Base-by-base conservation (phyloP, 35 echinoderm and acorn worm genomes). In the Chiridota heheva region DNA sequence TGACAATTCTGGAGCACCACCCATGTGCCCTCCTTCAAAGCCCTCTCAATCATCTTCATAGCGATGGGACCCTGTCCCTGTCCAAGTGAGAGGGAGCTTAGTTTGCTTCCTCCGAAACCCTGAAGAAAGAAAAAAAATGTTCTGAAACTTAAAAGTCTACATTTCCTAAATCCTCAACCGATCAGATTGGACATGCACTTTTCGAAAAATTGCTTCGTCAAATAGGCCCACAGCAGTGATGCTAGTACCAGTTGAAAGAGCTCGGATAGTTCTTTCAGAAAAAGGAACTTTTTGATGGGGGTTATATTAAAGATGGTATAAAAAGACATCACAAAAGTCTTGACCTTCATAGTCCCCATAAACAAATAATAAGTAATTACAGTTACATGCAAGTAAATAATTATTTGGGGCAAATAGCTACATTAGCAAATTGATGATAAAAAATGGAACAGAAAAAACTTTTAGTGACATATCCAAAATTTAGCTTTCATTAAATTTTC, bases 1-100 rank as follows among this genome's bases (percentile, higher is more conserved):
- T 98, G 95, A 62, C 95, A 98, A 75, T 98, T 98, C 80, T 98
- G 95, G 7, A 98, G 75, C 44, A 98, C 72, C 18, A 98, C 95
- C 95, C 95, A 98, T 7, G 95, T 91, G 25, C 95, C 95, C 78
- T 98, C 89, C 79, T 91, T 92, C 58, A 92, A 61, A 57, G 84
- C 95, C 27, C 88, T 88, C 76, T 91, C 84, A 60, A 91, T 98
- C 85, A 98, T 87, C 44, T 79, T 84, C 89, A 92, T 81, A n/a
- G 95, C 95, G 44, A 98, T 88, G 27, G 95, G 95, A 38, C 95
- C 95, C 49, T 98, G 95, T 22, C 93, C 88, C 79, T 91, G 88
- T 57, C 88, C 93, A 34, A 97, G 84, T 25, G 93, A 97, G 42
- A 97, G 36, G 2, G 93, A 97, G 43, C 80, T 86, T 32, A 97